Conservation (phyloP, 1,140 invertebrate species). For the Lineus longissimus region DNA sequence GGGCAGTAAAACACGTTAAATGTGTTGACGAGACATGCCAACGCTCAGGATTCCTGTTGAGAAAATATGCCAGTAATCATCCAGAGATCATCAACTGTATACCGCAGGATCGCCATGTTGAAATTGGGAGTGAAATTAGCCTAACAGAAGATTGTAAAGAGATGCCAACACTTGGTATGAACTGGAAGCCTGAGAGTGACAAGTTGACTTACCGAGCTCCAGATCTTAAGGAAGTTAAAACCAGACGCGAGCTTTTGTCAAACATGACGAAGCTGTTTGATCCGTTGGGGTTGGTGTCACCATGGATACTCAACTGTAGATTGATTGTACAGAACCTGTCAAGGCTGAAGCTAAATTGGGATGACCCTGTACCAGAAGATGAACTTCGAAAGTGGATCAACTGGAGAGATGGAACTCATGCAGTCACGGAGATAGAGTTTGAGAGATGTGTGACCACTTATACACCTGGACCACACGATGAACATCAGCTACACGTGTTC, state of each 20-base stretch:
- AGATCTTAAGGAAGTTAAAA: not conserved
- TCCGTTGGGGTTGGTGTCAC: constrained; percentile 3
- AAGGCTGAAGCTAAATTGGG: not conserved
- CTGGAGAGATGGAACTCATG: not conserved
- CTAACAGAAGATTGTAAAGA: not conserved
- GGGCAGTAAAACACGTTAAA: too few species aligned
- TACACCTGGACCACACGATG: not conserved
- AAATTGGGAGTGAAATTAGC: not conserved
- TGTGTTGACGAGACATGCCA: too few species aligned
- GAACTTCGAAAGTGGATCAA: not conserved
- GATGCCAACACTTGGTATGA: not conserved
- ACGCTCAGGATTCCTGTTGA: not conserved
- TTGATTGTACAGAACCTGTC: not conserved
- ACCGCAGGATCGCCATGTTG: not conserved
- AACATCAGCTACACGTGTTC: not conserved
- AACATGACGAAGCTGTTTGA: constrained; percentile 4
- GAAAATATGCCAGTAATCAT: not conserved
- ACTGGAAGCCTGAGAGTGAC: not conserved
- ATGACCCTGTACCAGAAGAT: not conserved
- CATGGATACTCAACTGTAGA: not conserved
- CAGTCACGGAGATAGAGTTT: not conserved
- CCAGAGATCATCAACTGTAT: not conserved
- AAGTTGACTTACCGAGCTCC: not conserved
- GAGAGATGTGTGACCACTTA: not conserved
- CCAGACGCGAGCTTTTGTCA: not conserved